Percentiles rank a stretch among this genome's conserved stretches.
phyloP scores from a whole-genome alignment of 53 echinoderm and acorn worm genomes.

The Apostichopus leukothele region DNA sequence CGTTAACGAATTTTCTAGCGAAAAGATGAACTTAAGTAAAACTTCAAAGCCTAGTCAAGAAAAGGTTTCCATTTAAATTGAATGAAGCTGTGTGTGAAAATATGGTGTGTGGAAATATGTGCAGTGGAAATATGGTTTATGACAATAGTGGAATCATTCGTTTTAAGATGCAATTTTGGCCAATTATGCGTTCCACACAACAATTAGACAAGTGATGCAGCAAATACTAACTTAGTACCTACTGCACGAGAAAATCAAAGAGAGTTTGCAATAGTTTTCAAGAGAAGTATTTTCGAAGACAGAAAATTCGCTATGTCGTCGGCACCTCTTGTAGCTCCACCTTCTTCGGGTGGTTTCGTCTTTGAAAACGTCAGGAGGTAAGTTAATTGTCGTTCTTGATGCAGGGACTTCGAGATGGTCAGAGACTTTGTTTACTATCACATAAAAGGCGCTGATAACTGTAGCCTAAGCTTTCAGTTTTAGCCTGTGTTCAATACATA shows the following conservation, averaged over 20 bases:
- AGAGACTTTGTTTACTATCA: neutral
- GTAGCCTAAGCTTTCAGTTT: neutral
- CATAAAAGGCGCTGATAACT: neutral
- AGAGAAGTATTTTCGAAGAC: neutral
- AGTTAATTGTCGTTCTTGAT: neutral
- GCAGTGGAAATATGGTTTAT: no score
- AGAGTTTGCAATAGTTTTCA: neutral
- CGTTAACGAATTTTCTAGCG: no score
- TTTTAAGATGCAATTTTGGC: neutral
- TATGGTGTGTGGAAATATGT: no score
- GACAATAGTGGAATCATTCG: no score
- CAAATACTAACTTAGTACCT: neutral
- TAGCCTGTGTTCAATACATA: neutral
- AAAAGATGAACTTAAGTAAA: no score
- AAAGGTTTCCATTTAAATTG: no score
- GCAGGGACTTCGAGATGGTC: no score
- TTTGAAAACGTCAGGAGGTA: constrained; percentile 93
- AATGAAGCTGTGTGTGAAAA: no score
- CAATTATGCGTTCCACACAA: neutral
- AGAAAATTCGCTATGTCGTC: constrained; percentile 68
- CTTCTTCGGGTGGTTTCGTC: constrained; percentile 82
- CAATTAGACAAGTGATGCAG: neutral
- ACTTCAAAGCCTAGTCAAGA: no score
- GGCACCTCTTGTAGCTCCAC: constrained; percentile 59
- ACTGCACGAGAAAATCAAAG: neutral